Conservation (phyloP, 2,888 invertebrate species). For the Ophraella communa region DNA sequence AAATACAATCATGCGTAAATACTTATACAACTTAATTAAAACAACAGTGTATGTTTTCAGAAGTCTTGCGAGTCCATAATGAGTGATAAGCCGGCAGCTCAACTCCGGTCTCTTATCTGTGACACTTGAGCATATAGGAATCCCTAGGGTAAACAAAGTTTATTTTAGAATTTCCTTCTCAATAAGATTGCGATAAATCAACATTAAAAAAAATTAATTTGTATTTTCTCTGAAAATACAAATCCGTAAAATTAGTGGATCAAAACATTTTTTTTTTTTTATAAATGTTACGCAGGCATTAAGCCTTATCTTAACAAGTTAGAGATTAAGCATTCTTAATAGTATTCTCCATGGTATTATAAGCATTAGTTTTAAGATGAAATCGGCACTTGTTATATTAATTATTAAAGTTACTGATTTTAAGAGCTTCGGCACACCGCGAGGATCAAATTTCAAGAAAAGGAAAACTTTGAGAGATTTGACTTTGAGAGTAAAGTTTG, state of each 20-base stretch:
- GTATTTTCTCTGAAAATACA: too few relatives aligned
- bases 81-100: conserved; percentile 40
- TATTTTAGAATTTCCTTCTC: not conserved
- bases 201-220: too few relatives aligned
- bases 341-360: not conserved
- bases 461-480: not conserved
- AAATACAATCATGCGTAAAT: conserved; percentile 11
- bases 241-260: too few relatives aligned
- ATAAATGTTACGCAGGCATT: too few relatives aligned
- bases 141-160: not conserved
- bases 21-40: conserved; percentile 31
- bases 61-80: conserved; percentile 39
- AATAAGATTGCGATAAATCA: not conserved
- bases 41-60: conserved; percentile 32
- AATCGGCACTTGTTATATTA: conserved; percentile 10
- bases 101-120: conserved; percentile 28
- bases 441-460: not conserved
- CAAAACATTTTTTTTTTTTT: too few relatives aligned
- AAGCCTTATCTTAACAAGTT: not conserved
- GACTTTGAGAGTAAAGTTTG: not conserved
- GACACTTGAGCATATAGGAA: conserved; percentile 12
- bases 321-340: not conserved
- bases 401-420: conserved; percentile 10
- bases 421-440: not conserved
- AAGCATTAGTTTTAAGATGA: not conserved